These are phyloP conservation scores for Brassicogethes aeneus DNA, from an alignment of 2,888 invertebrate species.

Conservation along the genomic window DNA sequence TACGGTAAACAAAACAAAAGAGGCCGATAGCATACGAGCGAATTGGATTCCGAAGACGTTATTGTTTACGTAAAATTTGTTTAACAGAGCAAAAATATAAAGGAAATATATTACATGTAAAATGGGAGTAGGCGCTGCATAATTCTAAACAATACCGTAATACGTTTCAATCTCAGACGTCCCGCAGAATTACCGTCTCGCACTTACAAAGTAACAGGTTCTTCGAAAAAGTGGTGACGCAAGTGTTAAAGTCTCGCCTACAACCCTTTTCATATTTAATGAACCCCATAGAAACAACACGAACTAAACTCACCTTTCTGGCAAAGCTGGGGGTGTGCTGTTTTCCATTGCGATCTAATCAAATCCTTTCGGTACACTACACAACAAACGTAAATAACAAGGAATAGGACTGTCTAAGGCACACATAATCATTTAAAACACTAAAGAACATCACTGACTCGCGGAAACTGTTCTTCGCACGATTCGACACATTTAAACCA, in stretches of 20 bases:
- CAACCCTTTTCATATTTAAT: slow-evolving; percentile 1
- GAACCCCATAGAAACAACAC: too few species aligned
- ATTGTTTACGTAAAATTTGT: too few species aligned
- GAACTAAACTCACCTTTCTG: slow-evolving; percentile 31
- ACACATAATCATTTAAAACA: slow-evolving; percentile 31
- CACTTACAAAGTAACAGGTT: slow-evolving; percentile 17
- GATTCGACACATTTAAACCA: too few species aligned
- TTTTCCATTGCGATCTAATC: slow-evolving; percentile 33
- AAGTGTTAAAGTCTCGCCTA: slow-evolving; percentile 16
- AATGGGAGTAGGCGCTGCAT: slow-evolving; percentile 12
- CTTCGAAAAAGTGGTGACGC: slow-evolving; percentile 24
- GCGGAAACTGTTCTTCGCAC: slow-evolving; percentile 13
- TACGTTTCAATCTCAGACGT: slow-evolving; percentile 16
- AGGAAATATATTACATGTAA: slow-evolving; percentile 1
- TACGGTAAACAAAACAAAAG: too few species aligned
- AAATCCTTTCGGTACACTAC: slow-evolving; percentile 28
- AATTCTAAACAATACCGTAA: slow-evolving; percentile 25
- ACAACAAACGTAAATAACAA: slow-evolving; percentile 26
- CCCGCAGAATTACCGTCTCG: slow-evolving; percentile 8
- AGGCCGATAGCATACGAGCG: too few species aligned
- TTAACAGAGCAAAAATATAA: not conserved
- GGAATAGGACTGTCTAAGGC: slow-evolving; percentile 25
- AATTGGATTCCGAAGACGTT: too few species aligned
- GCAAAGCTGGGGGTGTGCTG: slow-evolving; percentile 19
- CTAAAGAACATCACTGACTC: slow-evolving; percentile 29